Percentiles rank a stretch among this genome's conserved stretches.
Evolutionary conservation across 2,113 vertebrate genomes (phyloP).

Genomic region (Cochlearius cochlearius): DNA sequence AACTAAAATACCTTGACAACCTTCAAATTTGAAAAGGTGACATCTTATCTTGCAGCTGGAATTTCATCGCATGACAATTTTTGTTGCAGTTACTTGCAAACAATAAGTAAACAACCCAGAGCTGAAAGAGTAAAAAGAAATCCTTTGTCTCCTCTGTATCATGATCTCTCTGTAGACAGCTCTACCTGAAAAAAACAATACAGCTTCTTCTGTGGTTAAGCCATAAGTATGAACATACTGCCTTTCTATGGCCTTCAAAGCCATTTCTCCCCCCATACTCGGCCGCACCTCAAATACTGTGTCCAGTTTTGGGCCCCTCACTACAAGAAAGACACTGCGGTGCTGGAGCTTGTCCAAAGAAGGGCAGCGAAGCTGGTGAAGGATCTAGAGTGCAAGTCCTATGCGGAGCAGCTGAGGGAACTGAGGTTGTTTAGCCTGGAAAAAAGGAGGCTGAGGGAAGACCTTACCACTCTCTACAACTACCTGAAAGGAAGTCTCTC

Average conservation of each 20-base stretch:
- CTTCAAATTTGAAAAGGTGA: neutral
- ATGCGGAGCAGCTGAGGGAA: too few species aligned
- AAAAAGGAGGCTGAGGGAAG: too few species aligned
- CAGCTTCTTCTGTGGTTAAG: neutral
- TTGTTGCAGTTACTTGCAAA: neutral
- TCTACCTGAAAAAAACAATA: neutral
- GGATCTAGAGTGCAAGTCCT: too few species aligned
- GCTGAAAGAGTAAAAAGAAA: neutral
- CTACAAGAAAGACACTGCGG: too few species aligned
- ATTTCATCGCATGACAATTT: neutral
- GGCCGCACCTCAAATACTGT: too few species aligned
- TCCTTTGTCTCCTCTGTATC: neutral
- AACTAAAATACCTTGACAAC: neutral
- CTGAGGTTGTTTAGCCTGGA: too few species aligned
- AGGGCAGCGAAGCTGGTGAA: too few species aligned
- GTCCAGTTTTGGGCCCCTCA: too few species aligned
- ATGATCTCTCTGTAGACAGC: neutral
- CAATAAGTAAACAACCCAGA: neutral
- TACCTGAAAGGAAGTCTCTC: too few species aligned
- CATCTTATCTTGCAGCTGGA: neutral
- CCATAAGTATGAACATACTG: neutral
- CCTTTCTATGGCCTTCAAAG: neutral
- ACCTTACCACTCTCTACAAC: too few species aligned
- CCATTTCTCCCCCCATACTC: neutral
- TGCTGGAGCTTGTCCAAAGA: too few species aligned